Conservation (phyloP, 2,888 invertebrate genomes). For the Cepaea hortensis region DNA sequence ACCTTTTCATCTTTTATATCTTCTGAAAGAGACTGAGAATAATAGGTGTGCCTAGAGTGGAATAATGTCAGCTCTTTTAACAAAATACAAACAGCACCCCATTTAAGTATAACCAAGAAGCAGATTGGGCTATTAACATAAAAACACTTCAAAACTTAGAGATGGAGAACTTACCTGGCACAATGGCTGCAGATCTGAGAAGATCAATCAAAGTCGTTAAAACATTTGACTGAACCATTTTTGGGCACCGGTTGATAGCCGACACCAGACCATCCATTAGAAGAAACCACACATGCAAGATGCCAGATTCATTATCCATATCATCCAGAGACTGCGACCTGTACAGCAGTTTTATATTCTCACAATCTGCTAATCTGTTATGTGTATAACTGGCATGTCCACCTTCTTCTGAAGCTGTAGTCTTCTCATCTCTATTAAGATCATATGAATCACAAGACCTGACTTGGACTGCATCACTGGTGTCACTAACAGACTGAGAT, state of each 20-base stretch:
- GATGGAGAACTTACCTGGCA: constrained; percentile 79
- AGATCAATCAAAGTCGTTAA: constrained; percentile 91
- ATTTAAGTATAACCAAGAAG: too few species aligned
- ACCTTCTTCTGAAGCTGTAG: constrained; percentile 43
- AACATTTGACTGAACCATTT: constrained; percentile 87
- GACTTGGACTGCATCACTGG: not conserved
- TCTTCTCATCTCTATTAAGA: not conserved
- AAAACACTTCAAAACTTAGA: not conserved
- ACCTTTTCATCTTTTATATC: too few species aligned
- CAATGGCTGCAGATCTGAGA: constrained; percentile 85
- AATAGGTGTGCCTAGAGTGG: too few species aligned
- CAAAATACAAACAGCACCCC: too few species aligned
- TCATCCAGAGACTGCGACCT: constrained; percentile 57
- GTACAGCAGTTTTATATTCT: constrained; percentile 23
- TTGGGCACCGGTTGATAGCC: constrained; percentile 83
- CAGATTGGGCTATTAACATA: too few species aligned
- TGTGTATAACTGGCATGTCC: not conserved
- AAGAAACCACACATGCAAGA: constrained; percentile 91
- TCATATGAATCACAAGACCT: constrained; percentile 8
- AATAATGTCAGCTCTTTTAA: too few species aligned
- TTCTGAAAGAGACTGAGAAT: too few species aligned
- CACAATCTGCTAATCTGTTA: not conserved
- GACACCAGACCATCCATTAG: constrained; percentile 86
- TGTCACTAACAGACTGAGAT: not conserved
- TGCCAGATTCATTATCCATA: constrained; percentile 78